phyloP scores from a whole-genome alignment of 1,140 invertebrate species.

The Megathymus violae region DNA sequence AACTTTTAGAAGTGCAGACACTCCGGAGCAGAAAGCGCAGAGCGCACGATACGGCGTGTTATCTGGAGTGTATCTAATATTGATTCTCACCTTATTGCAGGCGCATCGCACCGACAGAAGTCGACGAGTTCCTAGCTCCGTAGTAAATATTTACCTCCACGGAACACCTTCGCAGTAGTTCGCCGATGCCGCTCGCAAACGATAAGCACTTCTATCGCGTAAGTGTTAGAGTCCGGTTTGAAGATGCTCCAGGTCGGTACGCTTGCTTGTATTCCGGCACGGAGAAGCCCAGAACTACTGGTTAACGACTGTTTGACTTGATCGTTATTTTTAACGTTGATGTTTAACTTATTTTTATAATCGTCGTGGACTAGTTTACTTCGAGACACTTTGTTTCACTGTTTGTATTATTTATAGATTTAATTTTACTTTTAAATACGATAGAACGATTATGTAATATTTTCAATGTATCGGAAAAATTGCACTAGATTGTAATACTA shows the following conservation, averaged over 20 bases:
- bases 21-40: neutral
- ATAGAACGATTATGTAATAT: too few relatives aligned
- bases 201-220: slow-evolving; percentile 28
- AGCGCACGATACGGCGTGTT: slow-evolving; percentile 27
- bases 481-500: too few relatives aligned
- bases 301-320: slow-evolving; percentile 61
- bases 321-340: slow-evolving; percentile 57
- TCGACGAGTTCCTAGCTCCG: slow-evolving; percentile 44
- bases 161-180: slow-evolving; percentile 47
- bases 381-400: too few relatives aligned
- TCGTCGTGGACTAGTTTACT: slow-evolving; percentile 21
- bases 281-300: slow-evolving; percentile 45
- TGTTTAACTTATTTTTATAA: slow-evolving; percentile 48
- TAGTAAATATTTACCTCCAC: slow-evolving; percentile 51
- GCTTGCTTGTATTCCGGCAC: slow-evolving; percentile 54
- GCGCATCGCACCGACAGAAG: slow-evolving; percentile 28
- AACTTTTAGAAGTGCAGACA: slow-evolving; percentile 7
- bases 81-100: slow-evolving; percentile 42
- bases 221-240: slow-evolving; percentile 26
- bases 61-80: slow-evolving; percentile 36
- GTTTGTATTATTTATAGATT: too few relatives aligned
- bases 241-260: slow-evolving; percentile 42
- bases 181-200: slow-evolving; percentile 30
- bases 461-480: too few relatives aligned
- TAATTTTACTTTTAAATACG: too few relatives aligned